A percentile compares a stretch with the other conserved stretches of the same genome.
phyloP scores from a whole-genome alignment of 1,140 invertebrate genomes.

The Nylanderia fulva region DNA sequence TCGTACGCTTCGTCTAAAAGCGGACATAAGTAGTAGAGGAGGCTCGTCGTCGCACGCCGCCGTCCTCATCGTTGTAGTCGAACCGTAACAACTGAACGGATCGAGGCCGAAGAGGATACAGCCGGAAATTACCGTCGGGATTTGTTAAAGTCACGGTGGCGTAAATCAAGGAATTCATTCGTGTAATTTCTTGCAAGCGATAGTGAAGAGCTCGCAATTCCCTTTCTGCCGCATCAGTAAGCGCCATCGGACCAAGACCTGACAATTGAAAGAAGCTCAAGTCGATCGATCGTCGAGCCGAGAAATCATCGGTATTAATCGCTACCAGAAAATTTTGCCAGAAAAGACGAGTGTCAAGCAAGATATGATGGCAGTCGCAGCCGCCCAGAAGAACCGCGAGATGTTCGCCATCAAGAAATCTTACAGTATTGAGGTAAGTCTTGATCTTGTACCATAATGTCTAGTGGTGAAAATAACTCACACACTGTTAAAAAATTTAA shows the following conservation, averaged over 20 bases:
- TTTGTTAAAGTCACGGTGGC: constrained; percentile 32
- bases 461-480: not conserved
- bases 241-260: constrained; percentile 14
- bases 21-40: constrained; percentile 73
- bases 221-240: not conserved
- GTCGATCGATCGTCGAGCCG: constrained; percentile 6
- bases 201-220: constrained; percentile 60
- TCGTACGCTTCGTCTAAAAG: constrained; percentile 85
- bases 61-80: constrained; percentile 48
- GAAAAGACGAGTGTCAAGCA: constrained; percentile 57
- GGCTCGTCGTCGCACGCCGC: constrained; percentile 24
- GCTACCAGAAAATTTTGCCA: constrained; percentile 35
- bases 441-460: not conserved
- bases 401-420: constrained; percentile 98
- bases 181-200: constrained; percentile 43
- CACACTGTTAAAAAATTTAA: not conserved
- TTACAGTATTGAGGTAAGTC: constrained; percentile 98
- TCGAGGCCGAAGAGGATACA: constrained; percentile 41
- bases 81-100: constrained; percentile 34
- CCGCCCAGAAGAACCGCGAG: constrained; percentile 95
- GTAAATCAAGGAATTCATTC: constrained; percentile 3
- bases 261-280: constrained; percentile 27
- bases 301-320: constrained; percentile 8
- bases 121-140: not conserved
- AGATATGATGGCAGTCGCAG: constrained; percentile 92